Percentiles rank a stretch among this genome's conserved stretches.
Evolutionary conservation across 2,797 vertebrate genomes (phyloP).

Genomic region (Mastacembelus armatus): DNA sequence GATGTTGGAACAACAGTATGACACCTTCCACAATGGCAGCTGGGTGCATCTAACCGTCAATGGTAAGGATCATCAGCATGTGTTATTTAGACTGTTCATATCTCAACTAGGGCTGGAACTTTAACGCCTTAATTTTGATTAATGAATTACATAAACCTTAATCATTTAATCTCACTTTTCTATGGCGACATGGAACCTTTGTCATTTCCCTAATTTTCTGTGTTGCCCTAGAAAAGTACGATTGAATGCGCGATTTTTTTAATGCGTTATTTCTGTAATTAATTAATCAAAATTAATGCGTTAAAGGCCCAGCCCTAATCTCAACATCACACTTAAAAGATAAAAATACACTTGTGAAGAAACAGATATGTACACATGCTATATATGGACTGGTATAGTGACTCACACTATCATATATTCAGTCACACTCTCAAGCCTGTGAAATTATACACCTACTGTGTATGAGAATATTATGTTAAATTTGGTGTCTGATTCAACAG

Average conservation of each 20-base stretch:
- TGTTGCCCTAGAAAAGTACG: too few relatives aligned
- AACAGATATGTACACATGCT: background rate
- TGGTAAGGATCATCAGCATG: slow-evolving; percentile 80
- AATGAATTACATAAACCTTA: too few relatives aligned
- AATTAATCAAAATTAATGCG: too few relatives aligned
- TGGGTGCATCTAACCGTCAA: slow-evolving; percentile 98
- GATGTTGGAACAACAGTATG: slow-evolving; percentile 97
- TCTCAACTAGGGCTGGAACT: too few relatives aligned
- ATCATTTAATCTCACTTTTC: too few relatives aligned
- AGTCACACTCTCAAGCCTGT: background rate
- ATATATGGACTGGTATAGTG: background rate
- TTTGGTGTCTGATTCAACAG: background rate
- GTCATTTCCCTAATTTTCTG: too few relatives aligned
- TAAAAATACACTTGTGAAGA: background rate
- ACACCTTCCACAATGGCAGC: slow-evolving; percentile 98
- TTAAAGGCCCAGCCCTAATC: too few relatives aligned
- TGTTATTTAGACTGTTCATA: slow-evolving; percentile 10
- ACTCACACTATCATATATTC: background rate
- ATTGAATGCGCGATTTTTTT: too few relatives aligned
- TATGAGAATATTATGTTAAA: background rate
- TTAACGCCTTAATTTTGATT: too few relatives aligned
- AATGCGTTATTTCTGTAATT: too few relatives aligned
- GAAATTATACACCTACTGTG: background rate
- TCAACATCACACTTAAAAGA: background rate
- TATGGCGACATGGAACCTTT: too few relatives aligned